These are phyloP conservation scores for Coleophora deauratella DNA, from an alignment of 2,888 invertebrate species.

Conservation along the genomic window DNA sequence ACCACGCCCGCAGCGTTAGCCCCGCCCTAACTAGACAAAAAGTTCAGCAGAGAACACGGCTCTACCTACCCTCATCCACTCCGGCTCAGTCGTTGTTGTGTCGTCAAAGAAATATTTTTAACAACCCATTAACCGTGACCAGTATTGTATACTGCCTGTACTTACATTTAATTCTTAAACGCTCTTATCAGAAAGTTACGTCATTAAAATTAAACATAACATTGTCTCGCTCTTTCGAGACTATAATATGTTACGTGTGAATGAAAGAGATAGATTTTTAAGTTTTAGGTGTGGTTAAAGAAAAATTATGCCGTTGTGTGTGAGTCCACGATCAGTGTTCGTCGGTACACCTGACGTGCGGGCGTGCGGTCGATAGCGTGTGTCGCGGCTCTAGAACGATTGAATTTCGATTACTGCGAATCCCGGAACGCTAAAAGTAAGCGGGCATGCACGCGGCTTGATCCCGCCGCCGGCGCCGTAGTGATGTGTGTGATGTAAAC, in stretches of 20 bases:
- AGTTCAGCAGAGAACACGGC: conserved; percentile 40
- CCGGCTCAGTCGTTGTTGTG: conserved; percentile 39
- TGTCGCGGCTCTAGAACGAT: conserved; percentile 35
- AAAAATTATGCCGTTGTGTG: conserved; percentile 41
- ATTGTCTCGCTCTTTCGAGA: conserved; percentile 34
- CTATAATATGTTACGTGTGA: conserved; percentile 18
- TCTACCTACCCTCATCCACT: conserved; percentile 43
- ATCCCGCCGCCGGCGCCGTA: conserved; percentile 26
- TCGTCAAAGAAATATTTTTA: conserved; percentile 33
- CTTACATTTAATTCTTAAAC: too few relatives aligned
- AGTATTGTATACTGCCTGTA: conserved; percentile 29
- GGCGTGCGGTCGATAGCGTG: conserved; percentile 47
- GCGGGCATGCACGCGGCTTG: conserved; percentile 24
- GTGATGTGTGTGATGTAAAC: conserved; percentile 63
- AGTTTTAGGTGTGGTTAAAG: conserved; percentile 53
- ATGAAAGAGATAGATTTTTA: conserved; percentile 41
- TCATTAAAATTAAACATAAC: conserved; percentile 34
- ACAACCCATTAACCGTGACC: conserved; percentile 27
- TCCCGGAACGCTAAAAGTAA: conserved; percentile 35
- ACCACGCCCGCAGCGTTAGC: conserved; percentile 66
- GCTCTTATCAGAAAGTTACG: conserved; percentile 46
- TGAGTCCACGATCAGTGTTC: conserved; percentile 47
- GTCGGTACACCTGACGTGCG: conserved; percentile 56
- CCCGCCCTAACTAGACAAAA: conserved; percentile 62
- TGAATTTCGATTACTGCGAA: conserved; percentile 36